Percentiles rank a stretch among this genome's conserved stretches.
Evolutionary conservation across 1,140 invertebrate species (phyloP).

Genomic region (Plectrocnemia conspersa): DNA sequence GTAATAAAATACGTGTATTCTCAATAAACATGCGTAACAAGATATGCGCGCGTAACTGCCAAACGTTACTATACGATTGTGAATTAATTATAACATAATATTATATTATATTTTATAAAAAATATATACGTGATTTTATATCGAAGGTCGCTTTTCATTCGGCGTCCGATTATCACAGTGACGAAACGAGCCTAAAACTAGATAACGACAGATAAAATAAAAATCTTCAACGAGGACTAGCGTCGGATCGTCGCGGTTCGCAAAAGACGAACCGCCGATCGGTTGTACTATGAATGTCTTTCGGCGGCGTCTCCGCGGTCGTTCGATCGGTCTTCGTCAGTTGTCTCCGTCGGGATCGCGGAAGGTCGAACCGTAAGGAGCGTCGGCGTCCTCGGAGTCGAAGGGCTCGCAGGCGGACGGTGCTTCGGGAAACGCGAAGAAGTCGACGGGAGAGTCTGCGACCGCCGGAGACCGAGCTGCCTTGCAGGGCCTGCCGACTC

Average conservation of each 20-base stretch:
- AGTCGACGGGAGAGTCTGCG: too few species aligned
- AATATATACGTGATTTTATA: slow-evolving; percentile 11
- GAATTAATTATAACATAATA: neutral
- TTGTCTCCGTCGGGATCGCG: too few species aligned
- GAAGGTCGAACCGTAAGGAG: too few species aligned
- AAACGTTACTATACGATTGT: neutral
- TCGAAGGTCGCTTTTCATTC: neutral
- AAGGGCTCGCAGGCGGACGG: too few species aligned
- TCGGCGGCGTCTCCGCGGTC: too few species aligned
- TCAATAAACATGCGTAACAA: too few species aligned
- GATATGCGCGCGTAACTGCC: too few species aligned
- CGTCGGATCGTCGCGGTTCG: neutral
- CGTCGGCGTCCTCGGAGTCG: too few species aligned
- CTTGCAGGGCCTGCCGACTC: slow-evolving; percentile 33
- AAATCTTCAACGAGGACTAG: slow-evolving; percentile 6
- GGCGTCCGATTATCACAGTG: slow-evolving; percentile 27
- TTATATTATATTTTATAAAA: neutral
- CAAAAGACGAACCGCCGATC: neutral
- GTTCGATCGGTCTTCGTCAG: too few species aligned
- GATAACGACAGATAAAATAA: slow-evolving; percentile 27
- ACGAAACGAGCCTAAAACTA: slow-evolving; percentile 35
- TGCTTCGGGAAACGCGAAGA: too few species aligned
- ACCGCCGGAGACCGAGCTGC: slow-evolving; percentile 23
- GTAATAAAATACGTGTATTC: too few species aligned
- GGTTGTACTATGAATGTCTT: too few species aligned